Evolutionary conservation across 2,797 vertebrate species (phyloP).

Genomic region (Phylloscopus collybita): DNA sequence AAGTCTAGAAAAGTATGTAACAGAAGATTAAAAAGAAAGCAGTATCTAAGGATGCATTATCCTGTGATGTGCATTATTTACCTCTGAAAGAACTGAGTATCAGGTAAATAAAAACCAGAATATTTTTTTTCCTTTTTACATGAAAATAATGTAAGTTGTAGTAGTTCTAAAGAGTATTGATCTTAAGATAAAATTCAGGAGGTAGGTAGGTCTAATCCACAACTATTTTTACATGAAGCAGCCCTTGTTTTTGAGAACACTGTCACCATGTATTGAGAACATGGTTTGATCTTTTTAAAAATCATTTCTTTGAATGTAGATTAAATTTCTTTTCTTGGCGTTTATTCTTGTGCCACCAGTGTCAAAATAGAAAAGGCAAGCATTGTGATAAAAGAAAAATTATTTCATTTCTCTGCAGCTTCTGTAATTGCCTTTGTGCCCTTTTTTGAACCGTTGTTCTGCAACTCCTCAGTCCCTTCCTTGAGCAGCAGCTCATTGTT

Average conservation of each 20-base stretch:
- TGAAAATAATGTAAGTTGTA: not conserved
- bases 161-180: not conserved
- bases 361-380: constrained; percentile 38
- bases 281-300: not conserved
- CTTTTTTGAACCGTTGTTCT: constrained; percentile 27
- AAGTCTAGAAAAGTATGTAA: not conserved
- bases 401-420: constrained; percentile 36
- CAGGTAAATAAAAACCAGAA: not conserved
- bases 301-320: not conserved
- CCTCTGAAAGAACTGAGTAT: not conserved
- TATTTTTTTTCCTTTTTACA: not conserved
- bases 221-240: not conserved
- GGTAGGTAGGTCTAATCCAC: not conserved
- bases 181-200: not conserved
- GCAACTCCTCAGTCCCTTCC: not conserved
- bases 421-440: constrained; percentile 57
- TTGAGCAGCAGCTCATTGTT: not conserved
- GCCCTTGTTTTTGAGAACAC: not conserved
- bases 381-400: constrained; percentile 27
- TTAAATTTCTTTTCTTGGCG: constrained; percentile 12
- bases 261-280: not conserved
- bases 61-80: not conserved
- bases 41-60: not conserved
- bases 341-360: not conserved
- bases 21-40: not conserved